Base-by-base conservation (phyloP, 2,113 vertebrate species). In the Pedetes capensis region DNA sequence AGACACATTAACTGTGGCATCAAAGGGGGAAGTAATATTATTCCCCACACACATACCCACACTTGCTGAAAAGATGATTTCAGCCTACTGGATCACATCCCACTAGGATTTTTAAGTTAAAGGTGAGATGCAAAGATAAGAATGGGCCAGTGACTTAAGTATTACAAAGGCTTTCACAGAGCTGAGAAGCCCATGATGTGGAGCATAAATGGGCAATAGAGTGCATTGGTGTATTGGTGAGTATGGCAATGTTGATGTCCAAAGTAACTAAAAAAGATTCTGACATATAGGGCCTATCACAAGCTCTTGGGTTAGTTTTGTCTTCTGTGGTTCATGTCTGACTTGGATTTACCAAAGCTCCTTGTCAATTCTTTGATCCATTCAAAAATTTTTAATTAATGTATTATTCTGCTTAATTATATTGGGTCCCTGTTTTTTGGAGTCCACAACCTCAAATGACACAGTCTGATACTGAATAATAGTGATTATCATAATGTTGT, bases 351-450 rank as follows among this genome's bases (percentile, higher is more conserved):
- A 47, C 18, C 32, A 37, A 53, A 76, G n/a, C 4, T 51, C 49
- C 42, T 32, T 82, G 16, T 18, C 17, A 37, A 72, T 81, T 95
- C 18, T 80, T 87, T 74, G 34, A 87, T 47, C 34, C 37, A 85
- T 17, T 53, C 53, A 63, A 90, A 79, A 64, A 72, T 9, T 20
- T 64, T 72, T 29, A 32, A 53, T 42, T 47, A 86, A 86, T 55
- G 34, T 44, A 23, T 39, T 20, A 89, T 69, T 83, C 53, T 84
- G 42, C 71, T 85, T 90, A 90, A 37, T 51, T 53, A 57, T 37
- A 34, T 6, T 71, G 12, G 71, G 13, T 27, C 59, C 61, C n/a
- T 51, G 29, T 66, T 76, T 53, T 93, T 84, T 61, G 2, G 61
- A 84, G 42, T 23, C 29, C 42, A 17, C 66, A 85, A 29, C 5